Percentiles rank a stretch among this genome's conserved stretches.
Evolutionary conservation across 2,888 invertebrate species (phyloP).

Genomic region (Spialia ferax): DNA sequence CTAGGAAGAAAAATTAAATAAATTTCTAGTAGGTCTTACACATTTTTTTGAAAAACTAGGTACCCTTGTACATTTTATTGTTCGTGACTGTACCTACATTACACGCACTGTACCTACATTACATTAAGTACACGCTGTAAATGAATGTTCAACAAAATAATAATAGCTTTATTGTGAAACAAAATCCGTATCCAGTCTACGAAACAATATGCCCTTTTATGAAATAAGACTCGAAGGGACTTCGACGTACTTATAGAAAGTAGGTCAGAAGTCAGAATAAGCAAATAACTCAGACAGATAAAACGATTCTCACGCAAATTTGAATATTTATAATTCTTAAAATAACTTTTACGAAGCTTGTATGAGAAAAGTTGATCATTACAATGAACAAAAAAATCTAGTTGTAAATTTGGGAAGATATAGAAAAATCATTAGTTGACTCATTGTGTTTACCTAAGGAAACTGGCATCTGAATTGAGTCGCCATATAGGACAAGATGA

Average conservation of each 20-base stretch:
- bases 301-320: slow-evolving; percentile 18
- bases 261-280: slow-evolving; percentile 13
- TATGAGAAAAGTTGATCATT: not conserved
- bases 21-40: too few species aligned
- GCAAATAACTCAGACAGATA: not conserved
- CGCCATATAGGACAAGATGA: too few species aligned
- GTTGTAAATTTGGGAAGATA: not conserved
- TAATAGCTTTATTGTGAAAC: too few species aligned
- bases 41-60: too few species aligned
- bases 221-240: slow-evolving; percentile 3
- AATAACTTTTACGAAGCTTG: not conserved
- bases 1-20: too few species aligned
- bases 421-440: not conserved
- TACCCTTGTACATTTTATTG: too few species aligned
- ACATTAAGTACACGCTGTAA: too few species aligned
- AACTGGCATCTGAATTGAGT: not conserved
- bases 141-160: not conserved
- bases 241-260: slow-evolving; percentile 4
- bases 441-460: not conserved
- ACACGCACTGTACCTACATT: too few species aligned
- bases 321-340: slow-evolving; percentile 3
- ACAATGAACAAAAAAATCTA: slow-evolving; percentile 5
- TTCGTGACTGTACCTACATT: too few species aligned
- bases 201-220: not conserved
- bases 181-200: not conserved